Evolutionary conservation across 2,113 vertebrate species (phyloP), one percentile per base, ranked within the genome.

Genomic region (Choloepus hoffmanni): DNA sequence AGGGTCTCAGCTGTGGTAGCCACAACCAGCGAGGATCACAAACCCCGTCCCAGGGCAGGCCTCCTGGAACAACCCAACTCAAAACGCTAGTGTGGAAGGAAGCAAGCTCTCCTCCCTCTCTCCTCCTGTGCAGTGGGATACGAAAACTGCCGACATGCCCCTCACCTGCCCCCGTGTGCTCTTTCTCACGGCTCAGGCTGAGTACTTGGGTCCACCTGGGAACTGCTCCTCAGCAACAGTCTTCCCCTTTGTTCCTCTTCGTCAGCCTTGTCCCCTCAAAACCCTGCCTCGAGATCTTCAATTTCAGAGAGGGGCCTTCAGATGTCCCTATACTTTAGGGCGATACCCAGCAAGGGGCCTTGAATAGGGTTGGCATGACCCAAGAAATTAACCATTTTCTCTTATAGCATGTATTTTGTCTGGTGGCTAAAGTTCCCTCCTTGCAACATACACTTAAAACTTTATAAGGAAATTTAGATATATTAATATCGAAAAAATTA

Each of bases 171-270:
- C 63, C 24, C 60, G 23, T 62, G 60, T 23, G 18, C 14, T 33
- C 65, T 14, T 63, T 30, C 30, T 33, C 12, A 14, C 1, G 30
- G 9, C 68, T 36, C 23, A 24, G n/a, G 63, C 33, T 33, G 23
- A 11, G 45, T 26, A 7, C 63, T 15, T 12, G 36, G 1, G 28
- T 33, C 53, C 18, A 5, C 33, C 68, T 19, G 67, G 40, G 36
- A 11, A 5, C 60, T 15, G 40, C 12, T 16, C 50, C 53, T 86
- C 7, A 0, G 6, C 18, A 0, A 0, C 36, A 6, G 0, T 15
- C 40, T 58, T 67, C 24, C 58, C 33, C 58, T n/a, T 3, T 15
- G 15, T 7, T 30, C 45, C 12, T 89, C 45, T 30, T 23, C 16
- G 4, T 40, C 50, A 3, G 40, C 40, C 8, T 15, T 21, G 24